Evolutionary conservation across 2,888 invertebrate genomes (phyloP), one percentile per base, ranked within the genome.

Genomic region (Sphaerophoria taeniata): DNA sequence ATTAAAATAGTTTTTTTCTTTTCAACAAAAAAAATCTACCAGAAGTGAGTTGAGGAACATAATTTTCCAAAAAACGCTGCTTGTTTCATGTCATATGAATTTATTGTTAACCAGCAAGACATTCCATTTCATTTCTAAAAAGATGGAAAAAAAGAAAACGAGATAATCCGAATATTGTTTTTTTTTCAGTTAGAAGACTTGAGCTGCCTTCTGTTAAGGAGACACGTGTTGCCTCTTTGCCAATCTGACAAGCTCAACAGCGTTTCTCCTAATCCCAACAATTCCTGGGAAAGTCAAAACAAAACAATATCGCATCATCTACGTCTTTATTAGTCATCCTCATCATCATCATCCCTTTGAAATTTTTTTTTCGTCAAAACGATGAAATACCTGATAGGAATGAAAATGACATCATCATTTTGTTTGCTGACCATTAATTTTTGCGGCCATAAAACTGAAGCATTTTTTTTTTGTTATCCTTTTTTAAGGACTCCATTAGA

Each of bases 341-440:
- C 24, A 3, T 9, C 16, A 33, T 4, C 31, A 9, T 53, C 24
- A 65, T 65, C 34, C 36, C 49, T 49, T 51, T 51, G 34, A 65
- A 4, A 51, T 16, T 4, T 12, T 9, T 9, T 9, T 11, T 36
- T 36, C 7, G 5, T 36, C 39, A 7, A 7, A 6, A 6, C 9
- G 7, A 6, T 2, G 14, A 16, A 65, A 51, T 65, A 49, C 65
- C 49, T 65, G 65, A 65, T 47, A 36, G 14, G 65, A 49, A 65
- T 65, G 33, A 36, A 65, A 65, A 65, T 65, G 36, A 12, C 6
- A 58, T 58, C 58, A 58, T 36, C 34, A 63, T 61, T 47, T 63
- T 63, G 33, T n/a, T n/a, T 49, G 33, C 36, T 65, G 65, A 65
- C 34, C 49, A 63, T 63, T 65, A 49, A 65, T 65, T 49, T 47